Evolutionary conservation across 1,140 invertebrate species (phyloP).

Genomic region (Papilio helenus): DNA sequence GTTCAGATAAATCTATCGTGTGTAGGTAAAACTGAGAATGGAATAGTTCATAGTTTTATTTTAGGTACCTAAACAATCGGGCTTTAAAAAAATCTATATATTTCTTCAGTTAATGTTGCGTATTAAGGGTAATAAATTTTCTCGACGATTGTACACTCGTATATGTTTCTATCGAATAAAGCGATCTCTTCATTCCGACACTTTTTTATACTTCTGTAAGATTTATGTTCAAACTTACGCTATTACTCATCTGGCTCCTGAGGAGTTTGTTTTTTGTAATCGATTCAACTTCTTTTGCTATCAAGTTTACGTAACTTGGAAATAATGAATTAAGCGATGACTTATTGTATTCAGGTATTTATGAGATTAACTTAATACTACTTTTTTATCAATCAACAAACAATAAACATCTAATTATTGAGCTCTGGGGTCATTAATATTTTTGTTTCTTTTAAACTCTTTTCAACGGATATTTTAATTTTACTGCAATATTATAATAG

Average conservation of each 20-base stretch:
- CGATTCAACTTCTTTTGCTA: conserved; percentile 28
- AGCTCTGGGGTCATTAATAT: background rate
- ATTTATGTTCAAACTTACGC: conserved; percentile 25
- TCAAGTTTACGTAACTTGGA: conserved; percentile 10
- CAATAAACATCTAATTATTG: background rate
- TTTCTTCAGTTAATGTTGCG: conserved; percentile 28
- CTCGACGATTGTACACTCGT: conserved; percentile 19
- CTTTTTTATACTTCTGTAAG: conserved; percentile 24
- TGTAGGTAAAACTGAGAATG: too few relatives aligned
- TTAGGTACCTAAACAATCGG: too few relatives aligned
- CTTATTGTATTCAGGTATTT: conserved; percentile 1
- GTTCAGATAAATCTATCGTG: too few relatives aligned
- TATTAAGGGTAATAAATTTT: conserved; percentile 19
- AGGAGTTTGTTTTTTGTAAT: conserved; percentile 29
- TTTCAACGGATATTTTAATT: background rate
- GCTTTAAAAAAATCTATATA: background rate
- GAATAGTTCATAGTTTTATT: too few relatives aligned
- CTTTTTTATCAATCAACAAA: background rate
- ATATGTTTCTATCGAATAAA: conserved; percentile 25
- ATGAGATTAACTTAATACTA: background rate
- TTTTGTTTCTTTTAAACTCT: too few relatives aligned
- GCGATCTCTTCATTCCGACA: conserved; percentile 27
- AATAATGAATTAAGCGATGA: conserved; percentile 15
- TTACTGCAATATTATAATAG: too few relatives aligned
- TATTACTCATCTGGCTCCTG: conserved; percentile 19